Percentiles rank a stretch among this genome's conserved stretches.
Evolutionary conservation across 2,888 invertebrate species (phyloP).

Genomic region (Tenodera sinensis): DNA sequence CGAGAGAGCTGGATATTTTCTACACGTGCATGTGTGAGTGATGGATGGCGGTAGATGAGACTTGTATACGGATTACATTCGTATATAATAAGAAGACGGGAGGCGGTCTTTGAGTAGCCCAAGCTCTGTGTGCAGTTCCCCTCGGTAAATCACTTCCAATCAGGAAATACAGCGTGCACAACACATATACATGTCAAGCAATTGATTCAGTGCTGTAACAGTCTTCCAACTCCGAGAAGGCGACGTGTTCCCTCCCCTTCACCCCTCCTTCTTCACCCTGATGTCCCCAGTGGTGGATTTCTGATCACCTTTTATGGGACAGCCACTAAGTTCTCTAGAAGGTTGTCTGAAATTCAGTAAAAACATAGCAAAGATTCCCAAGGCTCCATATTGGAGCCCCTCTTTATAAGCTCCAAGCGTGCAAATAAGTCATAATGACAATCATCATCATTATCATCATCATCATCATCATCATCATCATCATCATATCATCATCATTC

Average conservation of each 20-base stretch:
- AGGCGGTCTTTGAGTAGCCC: background rate
- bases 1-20: background rate
- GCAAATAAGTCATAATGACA: too few relatives aligned
- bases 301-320: background rate
- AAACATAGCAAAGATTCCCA: too few relatives aligned
- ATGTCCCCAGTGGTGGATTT: background rate
- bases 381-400: too few relatives aligned
- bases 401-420: too few relatives aligned
- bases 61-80: constrained; percentile 1
- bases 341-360: too few relatives aligned
- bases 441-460: too few relatives aligned
- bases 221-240: constrained; percentile 16
- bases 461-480: too few relatives aligned
- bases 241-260: background rate
- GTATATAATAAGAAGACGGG: constrained; percentile 12
- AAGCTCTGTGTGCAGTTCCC: background rate
- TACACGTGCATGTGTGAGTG: background rate
- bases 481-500: too few relatives aligned
- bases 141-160: constrained; percentile 27
- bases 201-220: constrained; percentile 30
- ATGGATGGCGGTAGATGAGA: constrained; percentile 6
- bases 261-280: background rate
- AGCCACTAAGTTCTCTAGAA: too few relatives aligned
- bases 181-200: constrained; percentile 24
- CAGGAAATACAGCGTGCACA: constrained; percentile 25